Evolutionary conservation across 2,113 vertebrate genomes (phyloP).

Genomic region (Gobiocypris rarus): DNA sequence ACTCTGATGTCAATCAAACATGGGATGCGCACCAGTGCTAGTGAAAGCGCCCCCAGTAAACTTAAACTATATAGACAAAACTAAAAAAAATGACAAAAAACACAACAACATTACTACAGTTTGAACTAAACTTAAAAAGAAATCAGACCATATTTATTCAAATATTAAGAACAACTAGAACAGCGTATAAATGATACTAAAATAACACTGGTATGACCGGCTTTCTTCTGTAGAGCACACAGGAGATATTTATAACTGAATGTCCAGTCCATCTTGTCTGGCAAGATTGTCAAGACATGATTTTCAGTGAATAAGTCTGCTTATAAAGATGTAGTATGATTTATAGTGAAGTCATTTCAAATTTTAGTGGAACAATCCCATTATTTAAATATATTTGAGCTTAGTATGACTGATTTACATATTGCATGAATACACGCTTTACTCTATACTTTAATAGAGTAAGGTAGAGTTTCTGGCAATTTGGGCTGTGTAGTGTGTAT

Average conservation of each 20-base stretch:
- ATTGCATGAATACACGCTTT: background rate
- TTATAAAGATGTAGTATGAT: background rate
- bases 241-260: background rate
- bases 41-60: too few relatives aligned
- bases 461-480: slow-evolving; percentile 56
- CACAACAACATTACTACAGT: too few relatives aligned
- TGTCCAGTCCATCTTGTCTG: background rate
- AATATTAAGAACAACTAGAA: too few relatives aligned
- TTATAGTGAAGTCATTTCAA: background rate
- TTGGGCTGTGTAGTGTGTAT: background rate
- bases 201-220: background rate
- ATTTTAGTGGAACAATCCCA: background rate
- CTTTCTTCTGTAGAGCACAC: background rate
- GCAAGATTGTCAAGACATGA: background rate
- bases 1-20: too few relatives aligned
- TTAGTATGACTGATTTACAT: background rate
- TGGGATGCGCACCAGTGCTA: too few relatives aligned
- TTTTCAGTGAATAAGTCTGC: background rate
- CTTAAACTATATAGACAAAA: too few relatives aligned
- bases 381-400: background rate
- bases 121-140: too few relatives aligned
- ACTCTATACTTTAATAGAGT: slow-evolving; percentile 34
- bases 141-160: too few relatives aligned
- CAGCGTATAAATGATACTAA: too few relatives aligned
- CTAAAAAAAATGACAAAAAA: too few relatives aligned